Evolutionary conservation across 2,113 vertebrate genomes (phyloP).

Genomic region (Poeciliopsis retropinna): DNA sequence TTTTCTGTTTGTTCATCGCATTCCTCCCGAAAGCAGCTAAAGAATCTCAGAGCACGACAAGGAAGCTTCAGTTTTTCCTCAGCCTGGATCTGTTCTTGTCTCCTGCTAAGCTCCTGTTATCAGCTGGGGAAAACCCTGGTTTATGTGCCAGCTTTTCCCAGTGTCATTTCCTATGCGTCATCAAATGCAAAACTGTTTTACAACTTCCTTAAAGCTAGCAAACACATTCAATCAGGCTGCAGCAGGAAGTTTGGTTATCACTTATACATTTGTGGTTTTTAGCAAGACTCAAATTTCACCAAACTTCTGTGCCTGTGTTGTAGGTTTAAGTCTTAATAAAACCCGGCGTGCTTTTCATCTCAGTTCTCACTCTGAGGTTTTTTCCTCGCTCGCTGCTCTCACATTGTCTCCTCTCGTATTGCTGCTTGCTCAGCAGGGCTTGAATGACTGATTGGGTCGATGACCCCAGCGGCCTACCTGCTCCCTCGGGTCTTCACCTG

Average conservation of each 20-base stretch:
- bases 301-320: background rate
- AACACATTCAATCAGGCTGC: background rate
- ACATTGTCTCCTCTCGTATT: slow-evolving; percentile 53
- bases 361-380: slow-evolving; percentile 1
- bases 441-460: slow-evolving; percentile 51
- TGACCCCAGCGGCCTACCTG: slow-evolving; percentile 38
- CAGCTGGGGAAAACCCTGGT: background rate
- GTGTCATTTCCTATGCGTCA: slow-evolving; percentile 13
- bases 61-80: slow-evolving; percentile 4
- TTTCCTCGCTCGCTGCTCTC: slow-evolving; percentile 20
- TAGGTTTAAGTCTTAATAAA: slow-evolving; percentile 15
- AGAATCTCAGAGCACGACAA: slow-evolving; percentile 22
- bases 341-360: background rate
- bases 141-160: background rate
- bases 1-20: slow-evolving; percentile 34
- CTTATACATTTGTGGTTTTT: background rate
- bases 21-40: slow-evolving; percentile 38
- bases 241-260: background rate
- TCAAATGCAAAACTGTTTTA: background rate
- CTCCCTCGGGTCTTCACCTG: slow-evolving; percentile 35
- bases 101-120: background rate
- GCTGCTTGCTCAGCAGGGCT: slow-evolving; percentile 32
- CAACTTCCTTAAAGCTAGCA: slow-evolving; percentile 26
- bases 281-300: background rate
- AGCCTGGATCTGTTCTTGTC: background rate